A percentile compares a stretch with the other conserved stretches of the same genome.
phyloP scores from a whole-genome alignment of 2,797 vertebrate species.

The Intellagama lesueurii region DNA sequence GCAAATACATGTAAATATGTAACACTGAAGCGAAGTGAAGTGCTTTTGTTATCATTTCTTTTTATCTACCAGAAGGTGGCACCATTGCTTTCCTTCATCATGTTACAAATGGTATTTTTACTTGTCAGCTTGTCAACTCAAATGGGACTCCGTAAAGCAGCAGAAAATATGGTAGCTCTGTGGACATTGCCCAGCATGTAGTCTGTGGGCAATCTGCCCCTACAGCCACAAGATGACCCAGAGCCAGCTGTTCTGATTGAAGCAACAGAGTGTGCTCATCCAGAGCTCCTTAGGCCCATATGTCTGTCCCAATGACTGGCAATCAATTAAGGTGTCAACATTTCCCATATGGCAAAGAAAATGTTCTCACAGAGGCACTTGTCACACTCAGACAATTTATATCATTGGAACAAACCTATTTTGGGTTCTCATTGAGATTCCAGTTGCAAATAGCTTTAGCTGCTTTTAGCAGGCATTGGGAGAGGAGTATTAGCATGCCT shows the following conservation, averaged over 20 bases:
- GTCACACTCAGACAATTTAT: slow-evolving; percentile 19
- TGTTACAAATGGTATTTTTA: no score
- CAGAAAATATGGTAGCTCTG: neutral
- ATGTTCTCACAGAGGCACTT: slow-evolving; percentile 14
- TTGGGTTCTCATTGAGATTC: slow-evolving; percentile 18
- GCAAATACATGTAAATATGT: neutral
- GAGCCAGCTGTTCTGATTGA: neutral
- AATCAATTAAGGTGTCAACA: slow-evolving; percentile 12
- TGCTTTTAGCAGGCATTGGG: neutral
- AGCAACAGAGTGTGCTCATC: neutral
- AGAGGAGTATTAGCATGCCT: neutral
- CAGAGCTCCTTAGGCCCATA: neutral
- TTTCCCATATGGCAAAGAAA: neutral
- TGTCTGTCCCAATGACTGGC: slow-evolving; percentile 13
- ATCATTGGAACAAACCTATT: slow-evolving; percentile 27
- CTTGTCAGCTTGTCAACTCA: neutral
- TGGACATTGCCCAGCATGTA: no score
- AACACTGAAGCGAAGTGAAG: neutral
- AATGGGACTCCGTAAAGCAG: neutral
- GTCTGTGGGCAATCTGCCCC: neutral
- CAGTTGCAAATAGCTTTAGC: slow-evolving; percentile 37
- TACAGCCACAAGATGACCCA: neutral
- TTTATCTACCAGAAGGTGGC: neutral
- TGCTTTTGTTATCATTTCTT: neutral
- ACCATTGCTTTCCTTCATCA: neutral